These are phyloP conservation scores for Ephydatia muelleri DNA, from an alignment of 37 sponge, comb jelly and placozoan genomes.

Conservation along the genomic window DNA sequence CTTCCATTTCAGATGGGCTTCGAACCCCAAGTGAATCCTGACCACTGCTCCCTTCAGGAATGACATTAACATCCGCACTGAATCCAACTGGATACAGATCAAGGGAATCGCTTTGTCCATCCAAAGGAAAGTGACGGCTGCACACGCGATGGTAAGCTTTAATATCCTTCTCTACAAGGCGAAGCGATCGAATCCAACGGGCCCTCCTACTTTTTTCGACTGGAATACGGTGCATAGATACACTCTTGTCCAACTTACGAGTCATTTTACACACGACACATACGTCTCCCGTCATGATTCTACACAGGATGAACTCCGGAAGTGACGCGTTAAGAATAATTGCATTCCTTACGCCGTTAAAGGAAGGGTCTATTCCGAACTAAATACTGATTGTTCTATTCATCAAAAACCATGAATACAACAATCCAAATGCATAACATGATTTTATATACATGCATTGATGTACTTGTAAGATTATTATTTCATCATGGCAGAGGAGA, in stretches of 20 bases:
- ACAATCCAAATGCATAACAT: too few relatives aligned
- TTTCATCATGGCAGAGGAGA: too few relatives aligned
- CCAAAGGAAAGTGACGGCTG: constrained; percentile 35
- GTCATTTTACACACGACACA: constrained; percentile 38
- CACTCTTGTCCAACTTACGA: constrained; percentile 14
- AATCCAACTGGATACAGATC: constrained; percentile 17
- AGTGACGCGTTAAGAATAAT: neutral
- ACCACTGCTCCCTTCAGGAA: constrained; percentile 6
- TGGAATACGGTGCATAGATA: constrained; percentile 38
- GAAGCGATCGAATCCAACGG: constrained; percentile 25
- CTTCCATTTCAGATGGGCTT: constrained; percentile 12
- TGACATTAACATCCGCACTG: neutral
- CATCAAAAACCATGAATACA: too few relatives aligned
- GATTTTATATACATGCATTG: too few relatives aligned
- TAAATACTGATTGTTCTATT: too few relatives aligned
- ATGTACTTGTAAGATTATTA: too few relatives aligned
- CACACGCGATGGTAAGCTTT: constrained; percentile 31
- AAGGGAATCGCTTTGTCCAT: constrained; percentile 25
- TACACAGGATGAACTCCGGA: constrained; percentile 1
- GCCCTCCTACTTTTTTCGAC: constrained; percentile 9
- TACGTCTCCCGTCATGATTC: constrained; percentile 42
- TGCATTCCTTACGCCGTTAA: neutral
- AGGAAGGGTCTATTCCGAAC: neutral
- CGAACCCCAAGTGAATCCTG: constrained; percentile 1
- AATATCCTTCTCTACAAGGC: constrained; percentile 20